Evolutionary conservation across 2,888 invertebrate species (phyloP), one percentile per base, ranked within the genome.

Genomic region (Stenichneumon culpator): DNA sequence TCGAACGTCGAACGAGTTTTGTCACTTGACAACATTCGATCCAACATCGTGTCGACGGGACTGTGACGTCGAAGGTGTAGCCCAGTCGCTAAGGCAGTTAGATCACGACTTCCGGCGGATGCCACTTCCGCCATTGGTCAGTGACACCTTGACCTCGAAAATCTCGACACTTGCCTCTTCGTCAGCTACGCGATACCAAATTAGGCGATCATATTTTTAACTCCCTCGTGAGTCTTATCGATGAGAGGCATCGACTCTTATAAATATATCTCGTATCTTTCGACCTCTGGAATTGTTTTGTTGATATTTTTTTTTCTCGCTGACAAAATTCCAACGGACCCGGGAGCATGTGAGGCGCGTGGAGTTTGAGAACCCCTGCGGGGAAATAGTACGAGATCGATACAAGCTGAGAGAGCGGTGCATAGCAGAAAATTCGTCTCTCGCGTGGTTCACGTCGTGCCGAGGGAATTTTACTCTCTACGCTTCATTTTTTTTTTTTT

Each of bases 101-200:
- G 79, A 86, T 87, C 85, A 84, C 84, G 80, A 86, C 75, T 87
- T 87, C 87, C 87, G 88, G 86, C 87, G 88, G 87, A 88, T 82
- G 84, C 79, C 32, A 87, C 87, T 88, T 88, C 88, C 88, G 87
- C 80, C 80, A 86, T 81, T 87, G 86, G 86, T 86, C 86, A 87
- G 68, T 82, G 86, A 84, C 84, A 86, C 67, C 83, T 86, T 83
- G 84, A 87, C 87, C 84, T 87, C 83, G 83, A 84, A 82, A 79
- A 81, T 63, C 16, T 50, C 39, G 39, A 3, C 14, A 19, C 9
- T 36, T 36, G 2, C 19, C 19, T 2, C 39, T 65, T 19, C n/a
- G 19, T 5, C 67, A 39, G 54, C 67, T 7, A 36, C 39, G 22
- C 36, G 5, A 19, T 16, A 52, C 52, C 6, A 39, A 63, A 32